These are phyloP conservation scores for Druceiella hillmani DNA, from an alignment of 2,888 invertebrate genomes.

Conservation along the genomic window DNA sequence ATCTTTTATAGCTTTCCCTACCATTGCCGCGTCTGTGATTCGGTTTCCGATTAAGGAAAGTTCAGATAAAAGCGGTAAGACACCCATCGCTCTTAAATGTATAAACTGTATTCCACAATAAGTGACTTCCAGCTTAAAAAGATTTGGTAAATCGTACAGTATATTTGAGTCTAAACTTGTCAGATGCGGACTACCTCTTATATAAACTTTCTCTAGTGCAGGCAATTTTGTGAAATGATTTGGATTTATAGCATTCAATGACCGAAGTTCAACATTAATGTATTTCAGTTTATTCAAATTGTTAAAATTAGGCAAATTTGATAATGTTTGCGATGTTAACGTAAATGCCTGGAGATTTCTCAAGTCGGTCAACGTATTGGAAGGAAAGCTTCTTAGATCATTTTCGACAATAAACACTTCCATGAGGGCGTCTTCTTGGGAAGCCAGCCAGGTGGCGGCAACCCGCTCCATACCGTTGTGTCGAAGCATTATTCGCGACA, in stretches of 20 bases:
- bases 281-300: slow-evolving; percentile 68
- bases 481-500: slow-evolving; percentile 74
- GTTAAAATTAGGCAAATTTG: slow-evolving; percentile 68
- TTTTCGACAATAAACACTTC: slow-evolving; percentile 85
- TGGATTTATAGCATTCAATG: slow-evolving; percentile 59
- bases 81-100: slow-evolving; percentile 69
- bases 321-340: slow-evolving; percentile 70
- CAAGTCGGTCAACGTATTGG: slow-evolving; percentile 70
- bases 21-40: slow-evolving; percentile 73
- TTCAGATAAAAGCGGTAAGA: slow-evolving; percentile 65
- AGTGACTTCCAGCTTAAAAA: slow-evolving; percentile 69
- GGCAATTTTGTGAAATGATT: slow-evolving; percentile 67
- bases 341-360: slow-evolving; percentile 78
- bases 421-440: slow-evolving; percentile 68
- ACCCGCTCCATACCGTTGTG: slow-evolving; percentile 79
- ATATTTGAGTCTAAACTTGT: slow-evolving; percentile 66
- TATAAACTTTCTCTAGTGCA: slow-evolving; percentile 66
- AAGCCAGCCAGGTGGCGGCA: slow-evolving; percentile 75
- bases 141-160: slow-evolving; percentile 61
- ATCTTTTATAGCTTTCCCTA: slow-evolving; percentile 72
- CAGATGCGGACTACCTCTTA: slow-evolving; percentile 64
- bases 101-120: slow-evolving; percentile 71
- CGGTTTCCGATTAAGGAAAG: slow-evolving; percentile 67
- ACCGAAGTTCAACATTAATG: slow-evolving; percentile 65
- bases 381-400: slow-evolving; percentile 69